Conservation (phyloP, 2,113 vertebrate species). For the Chelonoidis abingdonii region DNA sequence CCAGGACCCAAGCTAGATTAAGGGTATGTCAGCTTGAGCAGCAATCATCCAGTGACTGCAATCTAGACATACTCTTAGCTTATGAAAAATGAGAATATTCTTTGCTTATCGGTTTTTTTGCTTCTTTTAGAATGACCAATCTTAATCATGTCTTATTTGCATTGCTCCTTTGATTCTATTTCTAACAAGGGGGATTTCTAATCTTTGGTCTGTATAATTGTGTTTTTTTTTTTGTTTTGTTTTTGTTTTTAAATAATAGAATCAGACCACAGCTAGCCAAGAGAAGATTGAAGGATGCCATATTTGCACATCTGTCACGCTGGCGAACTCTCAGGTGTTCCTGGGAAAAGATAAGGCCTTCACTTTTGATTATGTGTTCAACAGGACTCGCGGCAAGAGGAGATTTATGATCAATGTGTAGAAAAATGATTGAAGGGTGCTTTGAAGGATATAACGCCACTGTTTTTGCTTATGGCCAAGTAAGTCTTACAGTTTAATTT, state of each 20-base stretch:
- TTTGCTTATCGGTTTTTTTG: not conserved
- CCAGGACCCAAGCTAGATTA: not conserved
- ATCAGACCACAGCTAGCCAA: constrained; percentile 96
- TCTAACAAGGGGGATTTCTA: not conserved
- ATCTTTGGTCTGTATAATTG: not conserved
- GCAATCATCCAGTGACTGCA: not conserved
- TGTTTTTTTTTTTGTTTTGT: constrained; percentile 44
- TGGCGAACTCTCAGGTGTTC: constrained; percentile 94
- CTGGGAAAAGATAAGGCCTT: constrained; percentile 99
- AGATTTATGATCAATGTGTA: constrained; percentile 91
- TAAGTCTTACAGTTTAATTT: constrained; percentile 61
- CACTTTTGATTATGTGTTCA: constrained; percentile 95
- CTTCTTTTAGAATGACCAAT: not conserved
- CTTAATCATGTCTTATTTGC: not conserved
- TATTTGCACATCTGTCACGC: constrained; percentile 95
- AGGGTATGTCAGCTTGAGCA: not conserved
- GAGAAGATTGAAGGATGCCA: constrained; percentile 99
- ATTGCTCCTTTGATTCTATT: accelerated
- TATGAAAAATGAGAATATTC: not conserved
- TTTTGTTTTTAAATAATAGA: constrained; percentile 76
- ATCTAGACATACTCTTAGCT: not conserved
- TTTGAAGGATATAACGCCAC: constrained; percentile 98
- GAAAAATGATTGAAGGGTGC: constrained; percentile 96
- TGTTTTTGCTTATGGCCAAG: constrained; percentile 97
- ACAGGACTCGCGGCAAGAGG: constrained; percentile 93